These are phyloP conservation scores for Thrips palmi DNA, from an alignment of 1,140 invertebrate species.

Conservation along the genomic window DNA sequence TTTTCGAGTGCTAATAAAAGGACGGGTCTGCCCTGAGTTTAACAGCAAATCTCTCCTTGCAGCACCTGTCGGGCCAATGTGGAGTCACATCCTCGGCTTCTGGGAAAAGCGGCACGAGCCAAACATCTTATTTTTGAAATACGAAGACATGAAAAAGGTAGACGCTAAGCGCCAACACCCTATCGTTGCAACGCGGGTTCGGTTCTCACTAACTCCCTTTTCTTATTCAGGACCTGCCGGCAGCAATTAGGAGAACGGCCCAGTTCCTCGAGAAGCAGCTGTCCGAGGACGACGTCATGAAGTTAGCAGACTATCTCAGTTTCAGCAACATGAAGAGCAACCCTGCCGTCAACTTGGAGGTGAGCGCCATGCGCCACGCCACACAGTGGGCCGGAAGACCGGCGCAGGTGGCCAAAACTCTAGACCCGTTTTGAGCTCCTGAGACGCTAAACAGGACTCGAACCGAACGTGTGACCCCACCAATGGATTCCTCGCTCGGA, in stretches of 20 bases:
- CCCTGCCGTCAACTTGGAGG: slow-evolving; percentile 38
- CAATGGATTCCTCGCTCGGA: too few species aligned
- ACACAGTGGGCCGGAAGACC: too few species aligned
- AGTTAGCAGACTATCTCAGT: slow-evolving; percentile 36
- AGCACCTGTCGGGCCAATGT: slow-evolving; percentile 21
- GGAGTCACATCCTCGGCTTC: slow-evolving; percentile 40
- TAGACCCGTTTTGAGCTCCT: too few species aligned
- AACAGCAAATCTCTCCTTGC: slow-evolving; percentile 79
- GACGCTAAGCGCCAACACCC: too few species aligned
- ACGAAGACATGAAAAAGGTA: slow-evolving; percentile 59
- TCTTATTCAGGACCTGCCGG: slow-evolving; percentile 29
- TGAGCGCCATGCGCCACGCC: too few species aligned
- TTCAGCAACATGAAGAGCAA: slow-evolving; percentile 51
- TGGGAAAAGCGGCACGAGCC: slow-evolving; percentile 46
- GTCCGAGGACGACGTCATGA: slow-evolving; percentile 27
- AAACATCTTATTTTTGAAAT: slow-evolving; percentile 60
- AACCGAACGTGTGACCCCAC: too few species aligned
- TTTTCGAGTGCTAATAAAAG: slow-evolving; percentile 66
- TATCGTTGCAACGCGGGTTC: too few species aligned
- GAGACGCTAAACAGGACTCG: too few species aligned
- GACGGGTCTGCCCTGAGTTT: slow-evolving; percentile 79
- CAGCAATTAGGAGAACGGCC: slow-evolving; percentile 34
- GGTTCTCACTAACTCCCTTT: too few species aligned
- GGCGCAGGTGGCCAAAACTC: too few species aligned
- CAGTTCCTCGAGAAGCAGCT: slow-evolving; percentile 34